phyloP scores from a whole-genome alignment of 2,113 vertebrate genomes.

The Bagarius yarrelli region DNA sequence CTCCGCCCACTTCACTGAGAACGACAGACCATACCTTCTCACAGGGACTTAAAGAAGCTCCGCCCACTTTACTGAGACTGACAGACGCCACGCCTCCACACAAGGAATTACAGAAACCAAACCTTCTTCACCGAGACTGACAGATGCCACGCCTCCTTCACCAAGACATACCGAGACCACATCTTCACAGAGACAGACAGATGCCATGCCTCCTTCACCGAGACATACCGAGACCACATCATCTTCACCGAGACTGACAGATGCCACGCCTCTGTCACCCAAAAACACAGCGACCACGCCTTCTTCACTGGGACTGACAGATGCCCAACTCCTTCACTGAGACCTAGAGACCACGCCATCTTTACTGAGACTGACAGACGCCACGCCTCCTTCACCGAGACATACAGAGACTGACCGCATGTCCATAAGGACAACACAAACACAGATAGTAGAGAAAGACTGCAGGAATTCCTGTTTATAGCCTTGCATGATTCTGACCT shows the following conservation, averaged over 20 bases:
- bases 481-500: constrained; percentile 67
- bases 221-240: not conserved
- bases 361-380: too few relatives aligned
- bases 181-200: not conserved
- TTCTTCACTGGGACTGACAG: not conserved
- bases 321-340: too few relatives aligned
- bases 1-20: not conserved
- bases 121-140: too few relatives aligned
- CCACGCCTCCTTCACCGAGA: too few relatives aligned
- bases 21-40: not conserved
- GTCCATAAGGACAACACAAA: not conserved
- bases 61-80: not conserved
- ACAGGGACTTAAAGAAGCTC: not conserved
- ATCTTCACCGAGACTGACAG: not conserved
- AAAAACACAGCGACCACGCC: not conserved
- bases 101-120: too few relatives aligned
- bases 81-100: too few relatives aligned
- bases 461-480: constrained; percentile 65
- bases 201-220: not conserved
- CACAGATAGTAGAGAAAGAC: not conserved
- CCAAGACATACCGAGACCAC: not conserved
- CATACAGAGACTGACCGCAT: too few relatives aligned
- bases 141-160: too few relatives aligned
- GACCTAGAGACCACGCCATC: too few relatives aligned
- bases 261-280: not conserved